Percentiles rank a stretch among this genome's conserved stretches.
Conservation (phyloP, 2,797 vertebrate species). For the Neosalanx taihuensis region DNA sequence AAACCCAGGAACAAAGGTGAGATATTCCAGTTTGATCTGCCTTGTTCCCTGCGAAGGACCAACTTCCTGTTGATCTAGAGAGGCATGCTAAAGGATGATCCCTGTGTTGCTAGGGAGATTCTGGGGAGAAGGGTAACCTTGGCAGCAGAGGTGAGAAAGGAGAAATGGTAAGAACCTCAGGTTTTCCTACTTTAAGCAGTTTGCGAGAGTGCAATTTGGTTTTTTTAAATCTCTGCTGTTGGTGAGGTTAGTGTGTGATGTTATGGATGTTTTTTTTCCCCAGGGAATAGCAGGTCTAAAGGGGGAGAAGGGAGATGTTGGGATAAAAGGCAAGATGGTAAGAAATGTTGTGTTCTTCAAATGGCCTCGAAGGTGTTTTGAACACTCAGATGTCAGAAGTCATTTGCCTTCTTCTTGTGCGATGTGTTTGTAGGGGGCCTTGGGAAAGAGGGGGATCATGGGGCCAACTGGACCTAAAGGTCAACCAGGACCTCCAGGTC, state of each 20-base stretch:
- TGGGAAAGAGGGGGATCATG: conserved; percentile 46
- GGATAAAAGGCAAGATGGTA: conserved; percentile 60
- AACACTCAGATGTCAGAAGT: background rate
- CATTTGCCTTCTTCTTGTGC: background rate
- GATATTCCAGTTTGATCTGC: background rate
- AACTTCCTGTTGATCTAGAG: background rate
- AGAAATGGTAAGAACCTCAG: conserved; percentile 50
- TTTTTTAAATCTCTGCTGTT: no score
- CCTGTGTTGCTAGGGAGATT: conserved; percentile 59
- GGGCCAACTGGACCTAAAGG: conserved; percentile 67
- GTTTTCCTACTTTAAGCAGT: background rate
- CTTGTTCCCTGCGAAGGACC: background rate
- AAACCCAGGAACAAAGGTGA: conserved; percentile 66
- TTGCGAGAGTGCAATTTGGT: background rate
- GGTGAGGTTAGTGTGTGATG: no score
- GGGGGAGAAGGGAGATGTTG: conserved; percentile 64
- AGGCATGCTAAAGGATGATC: background rate
- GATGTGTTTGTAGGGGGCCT: conserved; percentile 45
- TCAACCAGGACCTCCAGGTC: conserved; percentile 58
- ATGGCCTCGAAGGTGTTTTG: background rate
- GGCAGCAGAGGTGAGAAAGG: conserved; percentile 64
- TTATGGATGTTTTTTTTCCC: conserved; percentile 8
- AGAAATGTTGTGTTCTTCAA: conserved; percentile 12
- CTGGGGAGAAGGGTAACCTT: conserved; percentile 54
- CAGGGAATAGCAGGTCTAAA: conserved; percentile 61